Evolutionary conservation across 1,140 invertebrate species (phyloP), one percentile per base, ranked within the genome.

Genomic region (Dysdera silvatica): DNA sequence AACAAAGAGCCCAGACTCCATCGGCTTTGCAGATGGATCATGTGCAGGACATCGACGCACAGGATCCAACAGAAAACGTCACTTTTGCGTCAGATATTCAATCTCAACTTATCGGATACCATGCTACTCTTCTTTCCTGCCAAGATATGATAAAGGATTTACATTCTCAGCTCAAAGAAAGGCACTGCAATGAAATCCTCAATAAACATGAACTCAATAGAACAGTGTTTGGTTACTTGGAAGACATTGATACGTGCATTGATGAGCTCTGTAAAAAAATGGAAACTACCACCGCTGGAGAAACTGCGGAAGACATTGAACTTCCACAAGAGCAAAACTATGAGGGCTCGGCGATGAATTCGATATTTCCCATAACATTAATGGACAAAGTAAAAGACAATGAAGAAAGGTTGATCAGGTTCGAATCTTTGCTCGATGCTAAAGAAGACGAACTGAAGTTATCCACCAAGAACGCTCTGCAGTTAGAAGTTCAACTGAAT

Each of bases 111-210:
- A 24, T 62, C 6, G 53, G 61, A 6, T 62, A 62, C 32, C 61
- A 62, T 18, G 52, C 61, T 14, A 62, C 61, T 2, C 53, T 62
- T 1, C 55, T 62, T 51, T 62, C 61, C 32, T 62, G 61, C 12
- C 61, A 62, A 31, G 61, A 62, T 12, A 62, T 62, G 61, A 62
- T 62, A 24, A 62, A 62, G 41, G 61, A 62, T 31, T 18, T 62
- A 8, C 61, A 62, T 40, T 35, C 61, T 12, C 61, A 62, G 23
- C 32, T 62, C 10, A 62, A 62, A 31, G 61, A 62, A 31, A 43
- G 61, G 23, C 61, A 62, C 43, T 62, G 61, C 53, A 62, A 33
- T 31, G 61, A 62, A 24, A 62, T 62, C 24, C 48, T 62, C 41
- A 55, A 48, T 18, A 62, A 62, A 7, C 61, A 62, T 14, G 61